phyloP scores from a whole-genome alignment of 2,113 vertebrate species.

The Fregetta grallaria region DNA sequence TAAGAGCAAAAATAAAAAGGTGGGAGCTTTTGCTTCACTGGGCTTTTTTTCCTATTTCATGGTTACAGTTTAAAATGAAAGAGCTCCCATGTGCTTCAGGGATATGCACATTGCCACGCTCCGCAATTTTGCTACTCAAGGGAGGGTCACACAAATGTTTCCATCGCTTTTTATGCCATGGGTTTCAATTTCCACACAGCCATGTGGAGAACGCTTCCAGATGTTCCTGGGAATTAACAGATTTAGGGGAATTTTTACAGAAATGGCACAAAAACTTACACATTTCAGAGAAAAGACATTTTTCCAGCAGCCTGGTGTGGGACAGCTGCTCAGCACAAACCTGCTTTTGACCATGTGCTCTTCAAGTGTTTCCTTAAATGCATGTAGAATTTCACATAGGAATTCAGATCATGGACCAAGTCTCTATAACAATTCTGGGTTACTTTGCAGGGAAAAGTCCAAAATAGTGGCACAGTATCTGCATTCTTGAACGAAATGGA shows the following conservation, averaged over 20 bases:
- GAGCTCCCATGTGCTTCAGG: background rate
- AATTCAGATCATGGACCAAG: background rate
- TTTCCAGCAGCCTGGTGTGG: background rate
- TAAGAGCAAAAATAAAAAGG: conserved; percentile 19
- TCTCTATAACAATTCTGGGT: background rate
- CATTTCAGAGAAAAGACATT: background rate
- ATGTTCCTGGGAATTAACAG: background rate
- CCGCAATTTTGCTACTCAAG: background rate
- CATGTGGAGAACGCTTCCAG: background rate
- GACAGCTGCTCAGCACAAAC: background rate
- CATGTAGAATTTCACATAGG: background rate
- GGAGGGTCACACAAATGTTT: background rate
- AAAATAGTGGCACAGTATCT: background rate
- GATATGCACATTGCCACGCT: background rate
- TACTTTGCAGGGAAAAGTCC: background rate
- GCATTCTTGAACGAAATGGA: background rate
- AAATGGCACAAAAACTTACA: background rate
- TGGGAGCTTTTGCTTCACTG: background rate
- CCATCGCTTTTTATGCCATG: background rate
- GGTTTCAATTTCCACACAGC: background rate
- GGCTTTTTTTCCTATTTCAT: background rate
- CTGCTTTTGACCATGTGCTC: background rate
- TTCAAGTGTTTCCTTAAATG: background rate
- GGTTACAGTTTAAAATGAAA: background rate
- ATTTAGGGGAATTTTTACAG: background rate